Evolutionary conservation across 30 jellyfish, hydroid and myxozoan genomes (phyloP).

Genomic region (Mastigias papua): DNA sequence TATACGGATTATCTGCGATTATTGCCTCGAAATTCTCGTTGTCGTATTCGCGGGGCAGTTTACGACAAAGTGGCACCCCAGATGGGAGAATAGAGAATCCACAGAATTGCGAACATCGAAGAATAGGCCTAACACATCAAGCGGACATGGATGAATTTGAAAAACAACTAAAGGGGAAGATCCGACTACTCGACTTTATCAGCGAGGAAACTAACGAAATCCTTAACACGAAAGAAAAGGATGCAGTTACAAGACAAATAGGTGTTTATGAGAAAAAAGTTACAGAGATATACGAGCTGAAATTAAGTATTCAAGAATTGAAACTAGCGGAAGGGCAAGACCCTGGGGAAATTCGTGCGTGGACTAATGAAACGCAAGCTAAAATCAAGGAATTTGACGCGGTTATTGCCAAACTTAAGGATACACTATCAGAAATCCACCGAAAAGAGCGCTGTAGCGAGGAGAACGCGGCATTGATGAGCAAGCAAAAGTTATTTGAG

Average conservation of each 20-base stretch:
- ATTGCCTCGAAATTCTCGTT: too few species aligned
- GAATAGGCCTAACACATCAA: background rate
- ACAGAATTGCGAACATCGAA: background rate
- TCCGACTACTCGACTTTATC: conserved; percentile 20
- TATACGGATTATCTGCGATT: too few species aligned
- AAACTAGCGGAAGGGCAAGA: conserved; percentile 9
- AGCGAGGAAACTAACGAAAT: conserved; percentile 33
- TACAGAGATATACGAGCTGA: background rate
- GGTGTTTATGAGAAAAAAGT: background rate
- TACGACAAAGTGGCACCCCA: conserved; percentile 18
- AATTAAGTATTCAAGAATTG: conserved; percentile 12
- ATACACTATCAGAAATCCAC: background rate
- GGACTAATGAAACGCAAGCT: background rate
- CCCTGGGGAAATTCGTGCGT: conserved; percentile 26
- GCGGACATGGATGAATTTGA: conserved; percentile 7
- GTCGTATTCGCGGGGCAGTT: conserved; percentile 1
- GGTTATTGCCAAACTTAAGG: conserved; percentile 15
- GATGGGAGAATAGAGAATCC: background rate
- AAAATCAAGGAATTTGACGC: conserved; percentile 36
- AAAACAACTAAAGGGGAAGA: conserved; percentile 11
- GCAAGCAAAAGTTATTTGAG: conserved; percentile 19
- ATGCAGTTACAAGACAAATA: background rate
- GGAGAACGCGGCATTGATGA: background rate
- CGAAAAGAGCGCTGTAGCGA: too few species aligned
- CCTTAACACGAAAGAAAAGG: conserved; percentile 5